These are phyloP conservation scores for Porites cylindrica DNA, from an alignment of 92 coral and sea anemone species.

Conservation along the genomic window DNA sequence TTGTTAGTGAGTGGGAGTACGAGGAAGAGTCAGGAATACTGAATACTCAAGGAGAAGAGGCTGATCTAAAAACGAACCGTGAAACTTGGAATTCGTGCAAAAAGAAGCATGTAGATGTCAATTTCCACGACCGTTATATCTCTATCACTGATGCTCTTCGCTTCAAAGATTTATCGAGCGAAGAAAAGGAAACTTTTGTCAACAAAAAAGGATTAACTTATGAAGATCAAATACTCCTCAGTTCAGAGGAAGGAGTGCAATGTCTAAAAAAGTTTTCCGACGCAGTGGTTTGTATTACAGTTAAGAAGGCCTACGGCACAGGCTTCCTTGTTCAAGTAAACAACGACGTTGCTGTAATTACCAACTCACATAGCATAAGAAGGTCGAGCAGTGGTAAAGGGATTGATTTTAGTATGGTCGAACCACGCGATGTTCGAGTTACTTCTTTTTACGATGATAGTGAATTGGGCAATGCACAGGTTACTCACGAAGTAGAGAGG, in stretches of 20 bases:
- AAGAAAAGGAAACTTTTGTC: constrained; percentile 34
- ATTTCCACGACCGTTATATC: constrained; percentile 52
- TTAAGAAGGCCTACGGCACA: constrained; percentile 23
- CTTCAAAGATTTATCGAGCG: constrained; percentile 28
- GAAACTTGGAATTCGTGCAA: constrained; percentile 45
- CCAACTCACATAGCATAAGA: constrained; percentile 38
- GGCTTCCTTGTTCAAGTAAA: constrained; percentile 23
- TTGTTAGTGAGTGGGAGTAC: constrained; percentile 18
- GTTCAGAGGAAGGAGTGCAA: constrained; percentile 36
- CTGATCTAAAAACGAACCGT: constrained; percentile 25
- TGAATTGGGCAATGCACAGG: constrained; percentile 12
- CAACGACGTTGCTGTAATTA: constrained; percentile 34
- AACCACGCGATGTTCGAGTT: constrained; percentile 22
- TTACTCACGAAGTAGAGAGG: constrained; percentile 35
- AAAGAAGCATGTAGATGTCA: constrained; percentile 28
- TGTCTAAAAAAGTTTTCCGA: constrained; percentile 15
- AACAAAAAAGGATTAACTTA: constrained; percentile 17
- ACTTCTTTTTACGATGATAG: background rate
- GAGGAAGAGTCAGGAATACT: constrained; percentile 2
- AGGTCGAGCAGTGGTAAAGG: too few relatives aligned
- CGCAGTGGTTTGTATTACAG: constrained; percentile 32
- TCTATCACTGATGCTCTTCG: constrained; percentile 44
- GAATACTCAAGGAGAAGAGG: constrained; percentile 44
- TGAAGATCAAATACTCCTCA: constrained; percentile 46
- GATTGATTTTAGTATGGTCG: constrained; percentile 17